phyloP scores from a whole-genome alignment of 2,113 vertebrate genomes.

The Nibea albiflora region DNA sequence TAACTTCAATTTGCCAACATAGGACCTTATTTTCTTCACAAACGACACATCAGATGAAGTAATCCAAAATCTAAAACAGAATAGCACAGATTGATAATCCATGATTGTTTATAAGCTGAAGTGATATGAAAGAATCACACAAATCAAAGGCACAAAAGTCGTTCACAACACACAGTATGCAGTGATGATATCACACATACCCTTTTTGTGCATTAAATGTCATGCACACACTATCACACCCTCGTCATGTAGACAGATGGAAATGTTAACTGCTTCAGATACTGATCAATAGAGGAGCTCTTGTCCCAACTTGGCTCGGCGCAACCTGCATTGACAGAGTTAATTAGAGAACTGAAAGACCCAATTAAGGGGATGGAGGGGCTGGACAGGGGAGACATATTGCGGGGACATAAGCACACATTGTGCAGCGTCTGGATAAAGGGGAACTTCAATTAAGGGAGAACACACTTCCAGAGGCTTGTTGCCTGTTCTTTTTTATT shows the following conservation, averaged over 20 bases:
- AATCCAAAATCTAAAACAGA: neutral
- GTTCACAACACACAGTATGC: neutral
- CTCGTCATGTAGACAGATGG: slow-evolving; percentile 72
- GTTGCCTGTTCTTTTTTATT: slow-evolving; percentile 76
- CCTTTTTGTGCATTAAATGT: slow-evolving; percentile 32
- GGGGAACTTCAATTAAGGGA: slow-evolving; percentile 83
- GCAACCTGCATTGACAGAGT: slow-evolving; percentile 75
- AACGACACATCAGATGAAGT: neutral
- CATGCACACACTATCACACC: slow-evolving; percentile 9
- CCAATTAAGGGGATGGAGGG: slow-evolving; percentile 83
- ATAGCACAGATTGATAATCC: neutral
- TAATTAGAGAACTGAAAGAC: slow-evolving; percentile 84
- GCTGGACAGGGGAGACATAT: slow-evolving; percentile 75
- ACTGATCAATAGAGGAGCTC: slow-evolving; percentile 72
- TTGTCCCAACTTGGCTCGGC: slow-evolving; percentile 70
- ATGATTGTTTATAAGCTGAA: neutral
- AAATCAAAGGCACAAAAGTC: neutral
- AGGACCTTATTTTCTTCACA: neutral
- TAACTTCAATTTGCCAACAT: neutral
- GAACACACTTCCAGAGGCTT: slow-evolving; percentile 70
- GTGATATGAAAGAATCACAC: neutral
- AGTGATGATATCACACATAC: slow-evolving; percentile 19
- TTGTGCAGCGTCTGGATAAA: slow-evolving; percentile 80
- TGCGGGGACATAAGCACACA: slow-evolving; percentile 81
- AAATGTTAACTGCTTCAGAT: slow-evolving; percentile 71